phyloP scores from a whole-genome alignment of 37 sponge, comb jelly and placozoan species.

The Tethya wilhelma region DNA sequence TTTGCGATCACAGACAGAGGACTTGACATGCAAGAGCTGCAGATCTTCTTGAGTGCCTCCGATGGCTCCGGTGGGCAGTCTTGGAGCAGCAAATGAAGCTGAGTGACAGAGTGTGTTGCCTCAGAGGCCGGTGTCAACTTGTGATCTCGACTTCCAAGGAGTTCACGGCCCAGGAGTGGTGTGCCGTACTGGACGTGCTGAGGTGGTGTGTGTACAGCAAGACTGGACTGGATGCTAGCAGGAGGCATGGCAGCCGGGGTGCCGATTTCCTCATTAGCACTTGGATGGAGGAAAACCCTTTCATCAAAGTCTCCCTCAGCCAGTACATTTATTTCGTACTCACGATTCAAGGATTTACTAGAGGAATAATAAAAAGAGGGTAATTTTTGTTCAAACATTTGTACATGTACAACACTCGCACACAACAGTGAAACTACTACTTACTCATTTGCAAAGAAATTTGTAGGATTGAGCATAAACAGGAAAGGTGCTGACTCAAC shows the following conservation, averaged over 20 bases:
- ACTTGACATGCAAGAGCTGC: constrained; percentile 44
- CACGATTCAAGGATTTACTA: constrained; percentile 66
- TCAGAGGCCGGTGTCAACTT: constrained; percentile 81
- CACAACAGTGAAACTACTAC: not conserved
- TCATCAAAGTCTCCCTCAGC: constrained; percentile 89
- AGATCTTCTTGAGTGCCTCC: constrained; percentile 36
- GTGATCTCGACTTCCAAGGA: constrained; percentile 33
- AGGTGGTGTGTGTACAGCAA: constrained; percentile 41
- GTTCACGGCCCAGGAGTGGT: constrained; percentile 68
- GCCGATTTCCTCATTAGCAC: constrained; percentile 75
- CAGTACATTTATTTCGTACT: constrained; percentile 78
- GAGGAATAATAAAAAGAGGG: not conserved
- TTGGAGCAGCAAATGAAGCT: constrained; percentile 62
- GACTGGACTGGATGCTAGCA: not conserved
- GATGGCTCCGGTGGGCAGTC: constrained; percentile 51
- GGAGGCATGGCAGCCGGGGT: constrained; percentile 52
- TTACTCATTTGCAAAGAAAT: constrained; percentile 61
- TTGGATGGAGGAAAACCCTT: constrained; percentile 80
- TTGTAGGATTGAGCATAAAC: constrained; percentile 15
- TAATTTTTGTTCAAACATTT: not conserved
- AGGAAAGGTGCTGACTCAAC: not conserved
- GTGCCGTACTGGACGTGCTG: constrained; percentile 65
- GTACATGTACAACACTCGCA: not conserved
- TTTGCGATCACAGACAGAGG: constrained; percentile 48
- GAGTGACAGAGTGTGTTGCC: constrained; percentile 79